Evolutionary conservation across 2,113 vertebrate genomes (phyloP).

Genomic region (Pelecanus crispus): DNA sequence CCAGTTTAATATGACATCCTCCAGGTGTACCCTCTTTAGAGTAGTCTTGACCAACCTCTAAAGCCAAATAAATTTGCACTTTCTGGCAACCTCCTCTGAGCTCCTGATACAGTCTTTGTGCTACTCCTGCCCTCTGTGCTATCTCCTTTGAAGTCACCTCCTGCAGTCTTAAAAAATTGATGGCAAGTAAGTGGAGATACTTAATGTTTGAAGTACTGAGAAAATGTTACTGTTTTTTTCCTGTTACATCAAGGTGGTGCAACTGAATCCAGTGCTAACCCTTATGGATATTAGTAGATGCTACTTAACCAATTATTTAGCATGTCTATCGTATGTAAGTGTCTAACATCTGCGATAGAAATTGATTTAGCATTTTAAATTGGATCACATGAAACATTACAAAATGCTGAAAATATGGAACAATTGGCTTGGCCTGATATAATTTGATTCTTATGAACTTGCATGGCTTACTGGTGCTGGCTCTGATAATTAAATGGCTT

Average conservation of each 20-base stretch:
- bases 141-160: background rate
- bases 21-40: background rate
- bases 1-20: background rate
- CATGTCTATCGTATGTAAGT: background rate
- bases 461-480: background rate
- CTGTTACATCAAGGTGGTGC: background rate
- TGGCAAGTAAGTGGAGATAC: background rate
- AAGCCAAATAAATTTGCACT: background rate
- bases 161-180: background rate
- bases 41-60: background rate
- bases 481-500: slow-evolving; percentile 28
- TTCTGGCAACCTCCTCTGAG: background rate
- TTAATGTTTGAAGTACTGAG: background rate
- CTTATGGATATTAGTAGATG: background rate
- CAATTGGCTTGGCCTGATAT: background rate
- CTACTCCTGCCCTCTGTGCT: background rate
- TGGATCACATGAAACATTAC: background rate
- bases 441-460: background rate
- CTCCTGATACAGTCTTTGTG: background rate
- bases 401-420: background rate
- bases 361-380: slow-evolving; percentile 6
- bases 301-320: background rate
- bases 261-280: background rate
- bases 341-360: background rate
- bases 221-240: background rate